Evolutionary conservation across 2,888 invertebrate genomes (phyloP), one percentile per base, ranked within the genome.

Genomic region (Altica lythri): DNA sequence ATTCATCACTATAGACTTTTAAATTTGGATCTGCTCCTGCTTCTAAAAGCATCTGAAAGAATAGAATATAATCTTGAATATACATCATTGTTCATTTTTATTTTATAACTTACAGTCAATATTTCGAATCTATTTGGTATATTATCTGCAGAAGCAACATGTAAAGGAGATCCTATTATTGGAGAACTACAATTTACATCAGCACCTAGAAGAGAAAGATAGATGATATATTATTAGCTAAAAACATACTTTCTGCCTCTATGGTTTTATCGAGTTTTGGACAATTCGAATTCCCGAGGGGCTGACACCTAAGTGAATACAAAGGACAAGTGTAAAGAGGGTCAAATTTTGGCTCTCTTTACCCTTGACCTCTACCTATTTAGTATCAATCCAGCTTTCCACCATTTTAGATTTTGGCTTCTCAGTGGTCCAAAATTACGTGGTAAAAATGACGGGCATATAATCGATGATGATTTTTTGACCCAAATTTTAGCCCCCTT

Each of bases 111-210:
- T 60, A 75, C 75, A 65, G 74, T 67, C 27, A 77, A 61, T 19
- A 77, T 77, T 52, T 77, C 76, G 56, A 66, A 71, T 53, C 88
- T 81, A 66, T 90, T 88, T 1, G 83, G 78, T 46, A 90, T 88
- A 67, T 86, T 87, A 69, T 90, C 90, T 0, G 90, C 88, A 72
- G 89, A 89, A 1, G 89, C 91, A 8, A 91, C 90, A 71, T 92
- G 92, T 2, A 92, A 79, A 0, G 91, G 88, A 0, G 89, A 86
- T 0, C 91, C 91, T 49, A 91, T 89, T 55, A 91, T 86, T 0
- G 90, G 88, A 10, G 90, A 89, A 2, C 87, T 86, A 0, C 87
- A 84, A 68, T 91, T 91, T 9, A 90, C 89, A 68, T 89, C 80
- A 0, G 90, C 89, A 59, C 90, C 90, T 87, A 73, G 47, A 62